Evolutionary conservation across 1,140 invertebrate species (phyloP).

Genomic region (Cecropterus lyciades): DNA sequence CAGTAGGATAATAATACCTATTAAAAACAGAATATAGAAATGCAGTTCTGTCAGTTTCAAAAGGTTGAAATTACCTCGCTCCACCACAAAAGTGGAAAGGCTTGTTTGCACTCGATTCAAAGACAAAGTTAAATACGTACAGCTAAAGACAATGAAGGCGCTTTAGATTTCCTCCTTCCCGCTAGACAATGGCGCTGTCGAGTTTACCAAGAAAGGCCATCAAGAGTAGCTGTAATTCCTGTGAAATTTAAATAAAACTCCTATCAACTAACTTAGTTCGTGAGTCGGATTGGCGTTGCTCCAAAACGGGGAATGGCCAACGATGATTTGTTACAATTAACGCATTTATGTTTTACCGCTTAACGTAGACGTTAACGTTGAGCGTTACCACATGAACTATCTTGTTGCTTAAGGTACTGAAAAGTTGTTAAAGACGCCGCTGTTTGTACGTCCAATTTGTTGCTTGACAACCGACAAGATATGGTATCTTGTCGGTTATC

Average conservation of each 20-base stretch:
- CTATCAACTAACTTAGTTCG: slow-evolving; percentile 26
- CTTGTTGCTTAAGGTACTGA: too few species aligned
- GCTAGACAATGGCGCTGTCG: slow-evolving; percentile 28
- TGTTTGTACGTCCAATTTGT: too few species aligned
- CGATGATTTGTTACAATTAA: slow-evolving; percentile 26
- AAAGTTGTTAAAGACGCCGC: too few species aligned
- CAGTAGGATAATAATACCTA: too few species aligned
- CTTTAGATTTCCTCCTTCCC: slow-evolving; percentile 20
- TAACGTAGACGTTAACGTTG: neutral
- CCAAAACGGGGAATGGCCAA: slow-evolving; percentile 19
- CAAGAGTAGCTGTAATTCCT: slow-evolving; percentile 26
- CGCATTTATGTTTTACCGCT: neutral
- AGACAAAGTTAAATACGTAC: slow-evolving; percentile 30
- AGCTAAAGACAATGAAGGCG: slow-evolving; percentile 23
- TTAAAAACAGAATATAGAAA: too few species aligned
- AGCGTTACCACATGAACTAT: too few species aligned
- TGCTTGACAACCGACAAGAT: too few species aligned
- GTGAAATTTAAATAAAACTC: slow-evolving; percentile 36
- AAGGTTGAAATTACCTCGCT: neutral
- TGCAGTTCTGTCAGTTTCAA: too few species aligned
- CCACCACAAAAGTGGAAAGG: neutral
- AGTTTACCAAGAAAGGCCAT: slow-evolving; percentile 33
- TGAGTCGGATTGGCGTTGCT: slow-evolving; percentile 22
- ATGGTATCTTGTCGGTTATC: too few species aligned
- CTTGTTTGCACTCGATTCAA: slow-evolving; percentile 16